Evolutionary conservation across 2,888 invertebrate genomes (phyloP), one percentile per base, ranked within the genome.

Genomic region (Pseudococcus longispinus): DNA sequence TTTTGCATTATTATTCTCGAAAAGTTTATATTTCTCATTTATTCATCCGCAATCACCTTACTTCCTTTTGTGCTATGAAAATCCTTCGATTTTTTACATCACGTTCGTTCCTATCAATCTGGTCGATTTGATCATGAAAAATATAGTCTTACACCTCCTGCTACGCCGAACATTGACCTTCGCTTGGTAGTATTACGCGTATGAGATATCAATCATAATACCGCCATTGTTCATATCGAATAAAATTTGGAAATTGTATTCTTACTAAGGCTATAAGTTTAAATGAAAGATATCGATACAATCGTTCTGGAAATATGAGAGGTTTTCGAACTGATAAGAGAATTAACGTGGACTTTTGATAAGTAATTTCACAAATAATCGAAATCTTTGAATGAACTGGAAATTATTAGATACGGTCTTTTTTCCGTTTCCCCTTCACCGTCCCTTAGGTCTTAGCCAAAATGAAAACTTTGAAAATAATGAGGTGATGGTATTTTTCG

Each of bases 11-110:
- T 60, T 60, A 60, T 60, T 60, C 60, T 60, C 23, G 60, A 60
- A 60, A 60, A 60, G 60, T 60, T 60, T 60, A 60, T 60, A 60
- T 60, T 60, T 60, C 60, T 60, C 23, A 60, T 60, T 60, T 60
- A 60, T 60, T 23, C 23, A 60, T 60, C 20, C 23, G 9, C 23
- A 23, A 23, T 9, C 60, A 60, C 20, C 20, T 23, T 8, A 23
- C 60, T 60, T 60, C 20, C 60, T 60, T 60, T 60, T 60, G 23
- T 23, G 11, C 60, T 23, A 23, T 13, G 23, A 60, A 60, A 60
- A 23, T 23, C 60, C 23, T 60, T 23, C 20, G 23, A 23, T 60
- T 60, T 60, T 60, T 60, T 23, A 60, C 11, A 60, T 60, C 60
- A 60, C 60, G 60, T 60, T 60, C 60, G 60, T 60, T 60, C 60